These are phyloP conservation scores for Himantopus leucocephalus DNA, from an alignment of 2,113 vertebrate genomes.

Conservation along the genomic window DNA sequence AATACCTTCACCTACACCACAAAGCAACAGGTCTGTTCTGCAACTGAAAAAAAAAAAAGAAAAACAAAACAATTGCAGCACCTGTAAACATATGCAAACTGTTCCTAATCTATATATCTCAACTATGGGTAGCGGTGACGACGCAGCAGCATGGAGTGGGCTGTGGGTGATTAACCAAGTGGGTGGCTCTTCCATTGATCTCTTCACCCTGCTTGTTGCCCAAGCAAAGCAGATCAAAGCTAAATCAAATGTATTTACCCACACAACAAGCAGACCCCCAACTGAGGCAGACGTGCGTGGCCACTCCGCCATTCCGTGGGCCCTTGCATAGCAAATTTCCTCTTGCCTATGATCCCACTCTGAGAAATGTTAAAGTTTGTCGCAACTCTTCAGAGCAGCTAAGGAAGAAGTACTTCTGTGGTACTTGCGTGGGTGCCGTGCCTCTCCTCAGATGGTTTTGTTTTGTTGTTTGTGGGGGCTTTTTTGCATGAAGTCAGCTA, in stretches of 20 bases:
- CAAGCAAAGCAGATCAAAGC: conserved; percentile 29
- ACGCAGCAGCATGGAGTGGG: neutral
- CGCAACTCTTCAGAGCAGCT: neutral
- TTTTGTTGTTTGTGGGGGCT: neutral
- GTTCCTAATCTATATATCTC: conserved; percentile 13
- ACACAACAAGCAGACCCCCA: neutral
- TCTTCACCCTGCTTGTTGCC: conserved; percentile 18
- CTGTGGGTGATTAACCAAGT: neutral
- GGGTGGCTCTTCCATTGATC: conserved; percentile 21
- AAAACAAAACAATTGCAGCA: neutral
- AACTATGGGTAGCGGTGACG: neutral
- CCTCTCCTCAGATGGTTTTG: neutral
- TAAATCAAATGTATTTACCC: neutral
- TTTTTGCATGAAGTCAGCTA: neutral
- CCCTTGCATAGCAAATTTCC: neutral
- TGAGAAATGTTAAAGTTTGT: neutral
- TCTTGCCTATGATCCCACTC: neutral
- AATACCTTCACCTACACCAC: neutral
- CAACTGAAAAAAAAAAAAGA: neutral
- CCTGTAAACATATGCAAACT: conserved; percentile 25
- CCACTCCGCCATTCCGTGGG: neutral
- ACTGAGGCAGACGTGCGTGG: neutral
- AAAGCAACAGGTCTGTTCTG: conserved; percentile 23
- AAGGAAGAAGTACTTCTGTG: neutral
- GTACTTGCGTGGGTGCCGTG: neutral